Evolutionary conservation across 2,888 invertebrate genomes (phyloP).

Genomic region (Acanthosepion pharaonis): DNA sequence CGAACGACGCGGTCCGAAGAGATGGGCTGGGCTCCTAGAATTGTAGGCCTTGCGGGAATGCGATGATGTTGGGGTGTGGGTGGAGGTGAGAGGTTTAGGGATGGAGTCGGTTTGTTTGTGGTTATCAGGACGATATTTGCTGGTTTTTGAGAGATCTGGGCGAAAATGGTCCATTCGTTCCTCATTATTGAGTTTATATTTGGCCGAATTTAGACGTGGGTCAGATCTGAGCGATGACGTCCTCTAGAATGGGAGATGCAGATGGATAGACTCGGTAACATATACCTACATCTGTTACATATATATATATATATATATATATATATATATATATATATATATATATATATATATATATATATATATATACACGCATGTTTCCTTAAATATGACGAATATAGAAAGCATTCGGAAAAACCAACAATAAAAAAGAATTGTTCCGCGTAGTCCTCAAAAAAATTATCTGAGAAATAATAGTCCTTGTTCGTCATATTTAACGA

Average conservation of each 20-base stretch:
- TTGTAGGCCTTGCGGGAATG: not conserved
- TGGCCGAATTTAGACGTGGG: not conserved
- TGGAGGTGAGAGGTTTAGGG: not conserved
- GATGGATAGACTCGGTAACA: not conserved
- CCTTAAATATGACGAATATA: no score
- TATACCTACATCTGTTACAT: not conserved
- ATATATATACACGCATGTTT: no score
- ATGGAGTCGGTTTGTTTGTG: not conserved
- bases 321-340: not conserved
- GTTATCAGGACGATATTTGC: not conserved
- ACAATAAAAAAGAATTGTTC: no score
- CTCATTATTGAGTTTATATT: slow-evolving; percentile 12
- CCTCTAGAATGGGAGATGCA: not conserved
- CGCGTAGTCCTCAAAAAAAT: no score
- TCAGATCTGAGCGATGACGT: not conserved
- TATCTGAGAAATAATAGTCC: no score
- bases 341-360: not conserved
- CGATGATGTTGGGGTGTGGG: not conserved
- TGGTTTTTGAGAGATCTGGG: not conserved
- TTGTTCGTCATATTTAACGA: no score
- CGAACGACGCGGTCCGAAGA: not conserved
- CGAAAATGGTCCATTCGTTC: not conserved
- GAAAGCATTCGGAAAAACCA: no score
- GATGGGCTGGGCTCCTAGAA: not conserved
- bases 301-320: slow-evolving; percentile 2